Conservation (phyloP, 2,888 invertebrate species). For the Caenorhabditis zanzibari region DNA sequence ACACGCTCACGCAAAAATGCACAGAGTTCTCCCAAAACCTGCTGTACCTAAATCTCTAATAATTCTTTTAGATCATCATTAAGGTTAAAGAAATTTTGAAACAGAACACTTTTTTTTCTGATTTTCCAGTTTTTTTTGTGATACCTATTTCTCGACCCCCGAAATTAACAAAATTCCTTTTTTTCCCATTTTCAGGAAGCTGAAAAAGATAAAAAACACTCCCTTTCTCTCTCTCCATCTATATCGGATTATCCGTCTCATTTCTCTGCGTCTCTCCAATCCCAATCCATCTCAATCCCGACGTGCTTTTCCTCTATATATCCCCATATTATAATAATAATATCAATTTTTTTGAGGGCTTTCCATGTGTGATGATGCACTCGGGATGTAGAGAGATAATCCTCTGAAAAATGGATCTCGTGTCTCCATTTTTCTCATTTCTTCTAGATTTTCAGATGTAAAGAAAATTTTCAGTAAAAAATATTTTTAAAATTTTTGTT, state of each 20-base stretch:
- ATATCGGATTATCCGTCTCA: slow-evolving; percentile 48
- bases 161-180: not conserved
- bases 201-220: not conserved
- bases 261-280: slow-evolving; percentile 27
- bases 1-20: too few relatives aligned
- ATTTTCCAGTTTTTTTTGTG: too few relatives aligned
- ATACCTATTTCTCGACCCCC: too few relatives aligned
- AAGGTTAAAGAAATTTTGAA: too few relatives aligned
- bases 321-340: too few relatives aligned
- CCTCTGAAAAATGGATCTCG: not conserved
- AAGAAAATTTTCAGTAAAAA: too few relatives aligned
- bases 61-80: too few relatives aligned
- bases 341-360: slow-evolving; percentile 63
- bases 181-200: not conserved
- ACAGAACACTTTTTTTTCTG: too few relatives aligned
- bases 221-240: not conserved
- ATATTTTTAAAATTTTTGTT: too few relatives aligned
- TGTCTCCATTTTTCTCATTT: not conserved
- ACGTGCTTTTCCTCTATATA: not conserved
- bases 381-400: slow-evolving; percentile 13
- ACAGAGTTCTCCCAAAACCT: too few relatives aligned
- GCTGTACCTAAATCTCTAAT: too few relatives aligned
- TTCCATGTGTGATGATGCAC: slow-evolving; percentile 51
- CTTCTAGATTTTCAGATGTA: not conserved
- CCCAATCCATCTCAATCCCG: slow-evolving; percentile 2